Conservation (phyloP, 2,113 vertebrate genomes). For the Todiramphus chloris region DNA sequence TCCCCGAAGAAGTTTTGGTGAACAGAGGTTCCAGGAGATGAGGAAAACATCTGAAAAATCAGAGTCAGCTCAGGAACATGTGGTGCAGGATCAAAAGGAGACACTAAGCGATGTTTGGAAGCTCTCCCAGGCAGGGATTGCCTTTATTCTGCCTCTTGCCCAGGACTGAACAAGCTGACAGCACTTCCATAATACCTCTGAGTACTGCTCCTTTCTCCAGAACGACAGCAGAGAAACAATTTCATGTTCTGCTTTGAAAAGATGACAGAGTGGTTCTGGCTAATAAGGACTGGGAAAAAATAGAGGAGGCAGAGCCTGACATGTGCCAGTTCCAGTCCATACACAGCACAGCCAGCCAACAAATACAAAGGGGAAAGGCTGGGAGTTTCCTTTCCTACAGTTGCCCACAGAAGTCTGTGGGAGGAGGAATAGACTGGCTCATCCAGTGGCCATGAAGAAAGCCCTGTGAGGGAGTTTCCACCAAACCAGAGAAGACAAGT, state of each 20-base stretch:
- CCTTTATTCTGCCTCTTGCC: background rate
- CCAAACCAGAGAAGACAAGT: background rate
- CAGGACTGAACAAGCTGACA: background rate
- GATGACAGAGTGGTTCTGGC: background rate
- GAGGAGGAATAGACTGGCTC: constrained; percentile 32
- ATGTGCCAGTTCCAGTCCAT: background rate
- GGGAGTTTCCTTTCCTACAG: background rate
- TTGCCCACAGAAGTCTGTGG: background rate
- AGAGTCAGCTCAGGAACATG: background rate
- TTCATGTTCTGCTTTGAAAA: background rate
- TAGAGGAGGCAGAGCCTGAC: background rate
- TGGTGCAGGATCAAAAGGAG: background rate
- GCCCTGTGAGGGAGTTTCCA: background rate
- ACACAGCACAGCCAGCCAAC: background rate
- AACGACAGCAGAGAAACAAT: background rate
- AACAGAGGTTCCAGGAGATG: background rate
- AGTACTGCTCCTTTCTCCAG: background rate
- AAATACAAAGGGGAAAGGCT: background rate
- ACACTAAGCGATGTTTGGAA: background rate
- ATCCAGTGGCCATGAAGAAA: constrained; percentile 27
- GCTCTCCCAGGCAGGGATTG: background rate
- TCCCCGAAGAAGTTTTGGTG: background rate
- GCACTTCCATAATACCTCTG: background rate
- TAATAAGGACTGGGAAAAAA: background rate
- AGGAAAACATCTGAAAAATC: background rate